Evolutionary conservation across 2,888 invertebrate genomes (phyloP), one percentile per base, ranked within the genome.

Genomic region (Trichopria drosophilae): DNA sequence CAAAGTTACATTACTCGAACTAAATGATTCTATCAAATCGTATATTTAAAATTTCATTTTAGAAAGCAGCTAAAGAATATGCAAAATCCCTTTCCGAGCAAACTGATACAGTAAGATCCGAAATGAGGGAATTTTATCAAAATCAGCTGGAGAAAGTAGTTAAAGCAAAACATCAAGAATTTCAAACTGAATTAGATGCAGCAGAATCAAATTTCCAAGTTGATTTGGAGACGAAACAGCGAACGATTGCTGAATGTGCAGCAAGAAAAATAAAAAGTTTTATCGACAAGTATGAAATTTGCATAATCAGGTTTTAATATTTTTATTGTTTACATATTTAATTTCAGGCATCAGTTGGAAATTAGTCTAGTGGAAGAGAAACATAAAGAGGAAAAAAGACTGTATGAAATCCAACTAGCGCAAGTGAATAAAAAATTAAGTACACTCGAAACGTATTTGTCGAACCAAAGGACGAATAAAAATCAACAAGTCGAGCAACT

Each of bases 111-210:
- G 85, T 84, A 58, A 85, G 86, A 66, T 73, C 78, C 9, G 86
- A 89, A 53, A 74, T 90, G 12, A 84, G 87, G 61, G 79, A 81
- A 26, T 85, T 87, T 68, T 91, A 90, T 67, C 91, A 91, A 74
- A 84, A 85, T 58, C 90, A 91, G 75, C 78, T 91, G 9, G 90
- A 91, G 63, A 81, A 84, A 39, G 86, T 90, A 0, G 90, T 91
- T 13, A 78, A 85, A 49, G 81, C 81, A 45, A 91, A 91, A 68
- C 77, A 90, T 50, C 83, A 83, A 61, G 90, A 91, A 73, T 91
- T 90, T 63, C 86, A 87, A 69, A 76, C 76, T 1, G 89, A 91
- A 69, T 74, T 91, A 24, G 89, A 90, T 61, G 74, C 79, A 24
- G 85, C 86, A 0, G 86, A 88, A 71, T 77, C 79, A 16, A 80